Evolutionary conservation across 2,113 vertebrate species (phyloP).

Genomic region (Hydrochoerus hydrochaeris): DNA sequence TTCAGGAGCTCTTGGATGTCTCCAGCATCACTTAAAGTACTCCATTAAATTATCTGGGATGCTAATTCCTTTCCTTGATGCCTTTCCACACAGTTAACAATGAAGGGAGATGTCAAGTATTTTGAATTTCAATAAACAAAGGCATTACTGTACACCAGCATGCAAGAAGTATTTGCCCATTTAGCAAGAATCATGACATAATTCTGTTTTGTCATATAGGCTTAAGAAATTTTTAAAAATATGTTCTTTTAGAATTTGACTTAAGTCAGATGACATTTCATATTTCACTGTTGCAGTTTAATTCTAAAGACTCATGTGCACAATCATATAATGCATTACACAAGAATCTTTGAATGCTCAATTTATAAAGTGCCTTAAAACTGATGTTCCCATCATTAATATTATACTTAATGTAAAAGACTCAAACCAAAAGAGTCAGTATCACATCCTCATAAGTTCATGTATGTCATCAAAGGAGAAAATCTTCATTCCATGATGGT

Average conservation of each 20-base stretch:
- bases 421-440: not conserved
- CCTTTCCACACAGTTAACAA: not conserved
- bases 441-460: too few relatives aligned
- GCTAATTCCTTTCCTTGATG: not conserved
- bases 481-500: not conserved
- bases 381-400: not conserved
- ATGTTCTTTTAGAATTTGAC: not conserved
- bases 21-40: not conserved
- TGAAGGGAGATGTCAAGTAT: not conserved
- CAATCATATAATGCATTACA: not conserved
- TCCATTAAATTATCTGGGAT: not conserved
- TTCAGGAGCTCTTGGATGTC: not conserved
- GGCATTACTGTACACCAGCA: too few relatives aligned
- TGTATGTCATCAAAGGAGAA: not conserved
- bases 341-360: not conserved
- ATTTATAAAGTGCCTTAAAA: not conserved
- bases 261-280: not conserved
- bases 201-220: not conserved
- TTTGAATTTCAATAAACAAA: not conserved
- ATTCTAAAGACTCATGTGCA: not conserved
- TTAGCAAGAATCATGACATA: not conserved
- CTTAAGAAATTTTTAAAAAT: not conserved
- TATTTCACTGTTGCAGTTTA: not conserved
- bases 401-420: not conserved
- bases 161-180: not conserved